phyloP scores from a whole-genome alignment of 2,113 vertebrate species.

The Lycaon pictus region DNA sequence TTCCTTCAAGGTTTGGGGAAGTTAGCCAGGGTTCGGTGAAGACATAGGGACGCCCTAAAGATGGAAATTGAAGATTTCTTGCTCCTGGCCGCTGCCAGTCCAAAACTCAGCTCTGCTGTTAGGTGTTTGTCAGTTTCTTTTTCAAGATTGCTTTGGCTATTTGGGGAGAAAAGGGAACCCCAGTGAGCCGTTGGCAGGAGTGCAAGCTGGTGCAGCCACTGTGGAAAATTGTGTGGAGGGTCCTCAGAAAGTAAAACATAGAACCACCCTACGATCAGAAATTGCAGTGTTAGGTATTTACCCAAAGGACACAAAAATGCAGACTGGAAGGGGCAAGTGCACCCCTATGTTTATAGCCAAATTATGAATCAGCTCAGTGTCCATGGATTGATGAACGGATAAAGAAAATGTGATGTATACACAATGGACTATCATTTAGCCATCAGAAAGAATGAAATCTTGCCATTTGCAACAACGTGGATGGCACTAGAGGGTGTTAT shows the following conservation, averaged over 20 bases:
- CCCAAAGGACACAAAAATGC: neutral
- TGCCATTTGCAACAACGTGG: neutral
- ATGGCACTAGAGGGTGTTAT: neutral
- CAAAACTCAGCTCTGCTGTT: neutral
- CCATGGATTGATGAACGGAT: neutral
- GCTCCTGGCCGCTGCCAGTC: neutral
- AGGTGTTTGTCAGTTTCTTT: neutral
- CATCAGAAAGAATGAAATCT: neutral
- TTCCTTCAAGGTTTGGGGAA: neutral
- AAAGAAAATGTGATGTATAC: neutral
- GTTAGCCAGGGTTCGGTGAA: neutral
- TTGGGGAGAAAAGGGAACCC: neutral
- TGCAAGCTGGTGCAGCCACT: neutral
- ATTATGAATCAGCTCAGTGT: neutral
- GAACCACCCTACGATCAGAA: neutral
- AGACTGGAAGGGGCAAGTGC: neutral
- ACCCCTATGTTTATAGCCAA: neutral
- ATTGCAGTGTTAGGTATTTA: neutral
- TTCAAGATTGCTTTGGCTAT: neutral
- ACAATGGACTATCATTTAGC: neutral
- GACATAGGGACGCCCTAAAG: neutral
- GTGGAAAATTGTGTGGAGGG: neutral
- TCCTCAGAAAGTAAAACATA: neutral
- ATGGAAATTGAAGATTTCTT: neutral
- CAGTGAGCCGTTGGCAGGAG: no score